Base-by-base conservation (phyloP, 2,797 vertebrate species). In the Crocidura indochinensis region DNA sequence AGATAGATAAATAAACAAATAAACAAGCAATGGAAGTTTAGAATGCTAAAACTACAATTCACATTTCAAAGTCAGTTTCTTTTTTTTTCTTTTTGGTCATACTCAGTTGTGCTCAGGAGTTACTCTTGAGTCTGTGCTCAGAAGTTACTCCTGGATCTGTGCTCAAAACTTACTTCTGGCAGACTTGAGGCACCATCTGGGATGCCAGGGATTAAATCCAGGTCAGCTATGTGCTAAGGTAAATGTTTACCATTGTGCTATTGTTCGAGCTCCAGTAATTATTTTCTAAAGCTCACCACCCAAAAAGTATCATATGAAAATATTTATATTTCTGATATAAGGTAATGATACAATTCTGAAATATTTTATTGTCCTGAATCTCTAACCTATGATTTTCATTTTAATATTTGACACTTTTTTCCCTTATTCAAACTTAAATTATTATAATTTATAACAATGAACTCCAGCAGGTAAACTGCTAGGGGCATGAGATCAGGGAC, bases 21-120 rank as follows among this genome's bases (percentile, higher is more conserved):
- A 38, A 38, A 38, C 38, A 38, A 38, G 38, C 38, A 38, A 38
- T 38, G 38, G 89, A 88, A 49, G 29, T 10, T 91, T 87, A 15
- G 44, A 47, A 71, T 26, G 78, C 75, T 88, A 82, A 85, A 94
- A 67, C 71, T 84, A 88, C 88, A 91, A 91, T 88, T 93, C 87
- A 76, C 17, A 77, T 90, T 92, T 95, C 62, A 90, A 92, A 92
- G 69, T 65, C 17, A 38, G 38, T 2, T 38, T 38, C 5, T 38
- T 38, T 38, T 38, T 38, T 38, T 38, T 38, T 5, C 5, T 38
- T 38, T 38, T 38, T 2, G 38, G 38, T 5, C 38, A 2, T 38
- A 38, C 38, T 5, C 38, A 38, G 38, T 38, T 2, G 38, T 38
- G 38, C 38, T 38, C 38, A 38, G 38, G 38, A 5, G 38, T 38